Evolutionary conservation across 1,140 invertebrate species (phyloP), one percentile per base, ranked within the genome.

Genomic region (Centruroides vittatus): DNA sequence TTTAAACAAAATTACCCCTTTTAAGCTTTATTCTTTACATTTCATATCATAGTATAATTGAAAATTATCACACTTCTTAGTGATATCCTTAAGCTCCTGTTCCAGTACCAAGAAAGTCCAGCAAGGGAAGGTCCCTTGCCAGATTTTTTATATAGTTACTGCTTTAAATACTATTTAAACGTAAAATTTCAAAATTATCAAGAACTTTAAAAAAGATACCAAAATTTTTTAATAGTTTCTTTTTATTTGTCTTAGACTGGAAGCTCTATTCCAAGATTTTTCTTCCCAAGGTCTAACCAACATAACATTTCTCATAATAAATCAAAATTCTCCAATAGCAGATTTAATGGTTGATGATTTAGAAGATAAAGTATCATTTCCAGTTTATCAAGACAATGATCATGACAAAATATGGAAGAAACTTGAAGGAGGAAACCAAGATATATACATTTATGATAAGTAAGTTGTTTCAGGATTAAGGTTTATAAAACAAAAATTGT

Each of bases 391-490:
- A 56, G 72, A 73, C 35, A 69, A 67, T 7, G 34, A 60, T 4
- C 47, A 67, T 12, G 56, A 60, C n/a, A 55, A 66, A 10, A 66
- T 74, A 7, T 73, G 71, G 71, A 58, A 47, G 12, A 54, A 57
- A 48, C 60, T 73, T 12, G 62, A 63, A 13, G 73, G 73, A 35
- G 63, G 60, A 1, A 74, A 71, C 58, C 71, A 74, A 56, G 72
- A 74, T 59, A 63, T 74, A 23, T 71, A 70, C 50, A 62, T 75
- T 34, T 75, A 73, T 63, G 72, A 74, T 61, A 71, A 70, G 73
- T 74, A 63, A 46, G 58, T 35, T 41, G 54, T 36, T 11, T 57
- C 23, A n/a, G 2, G 2, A 23, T 23, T 23, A 23, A 8, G 4
- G 23, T 8, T 51, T 55, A 9, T 55, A 35, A n/a, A 11, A 35